Base-by-base conservation (phyloP, 2,888 invertebrate species). In the Drosophila mettleri region DNA sequence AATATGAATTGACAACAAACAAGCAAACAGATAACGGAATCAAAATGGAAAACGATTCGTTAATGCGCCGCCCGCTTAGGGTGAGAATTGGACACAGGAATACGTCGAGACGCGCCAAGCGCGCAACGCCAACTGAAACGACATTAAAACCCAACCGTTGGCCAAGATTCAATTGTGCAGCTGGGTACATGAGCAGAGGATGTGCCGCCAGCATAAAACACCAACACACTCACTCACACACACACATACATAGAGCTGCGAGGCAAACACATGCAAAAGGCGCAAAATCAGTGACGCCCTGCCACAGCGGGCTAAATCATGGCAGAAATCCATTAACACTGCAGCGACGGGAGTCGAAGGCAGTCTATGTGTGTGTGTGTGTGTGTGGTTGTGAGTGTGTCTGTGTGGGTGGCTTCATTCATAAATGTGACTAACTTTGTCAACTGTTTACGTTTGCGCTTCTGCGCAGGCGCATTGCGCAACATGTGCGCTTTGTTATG, bases 51-150 rank as follows among this genome's bases (percentile, higher is more conserved):
- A 64, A 60, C 59, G 69, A 64, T 58, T 61, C 29, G 53, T 64
- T 58, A 62, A 64, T 41, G 71, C 62, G 65, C 51, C 43, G 73
- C 14, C 61, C 66, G 69, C 60, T 68, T 66, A 61, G 52, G 61
- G 59, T 38, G 66, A 53, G 49, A 64, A 63, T 55, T 61, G 61
- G 58, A 58, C 22, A 65, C 24, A 69, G 62, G 33, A 78, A 69
- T 66, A 79, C 85, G 84, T 89, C 88, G 77, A 82, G 80, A 83
- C 86, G 88, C 90, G 90, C 89, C 91, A 88, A 91, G 90, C 89
- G 90, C 89, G 89, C 86, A 86, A 79, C 85, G 88, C 89, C 80
- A 78, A 90, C 90, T 90, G 84, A 90, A 83, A 76, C 67, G 88
- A 68, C 69, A 64, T 78, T 70, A 76, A 84, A 74, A 64, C 57